These are phyloP conservation scores for Trididemnum clinides DNA, from an alignment of 23 tunicate genomes.

Conservation along the genomic window DNA sequence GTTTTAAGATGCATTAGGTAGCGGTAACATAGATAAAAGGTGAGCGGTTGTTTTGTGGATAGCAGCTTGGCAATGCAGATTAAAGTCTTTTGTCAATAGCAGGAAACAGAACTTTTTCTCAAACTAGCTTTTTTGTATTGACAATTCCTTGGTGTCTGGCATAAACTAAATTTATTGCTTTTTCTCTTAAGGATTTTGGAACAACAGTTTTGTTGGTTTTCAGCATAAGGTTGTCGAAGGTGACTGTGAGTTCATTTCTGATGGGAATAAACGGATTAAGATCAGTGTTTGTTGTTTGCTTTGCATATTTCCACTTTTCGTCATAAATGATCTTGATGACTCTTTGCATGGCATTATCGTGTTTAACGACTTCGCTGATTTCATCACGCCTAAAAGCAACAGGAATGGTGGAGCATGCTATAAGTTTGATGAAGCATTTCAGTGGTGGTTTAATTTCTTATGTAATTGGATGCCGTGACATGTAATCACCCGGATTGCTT, in stretches of 20 bases:
- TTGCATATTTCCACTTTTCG: background rate
- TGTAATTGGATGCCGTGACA: background rate
- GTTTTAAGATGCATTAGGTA: background rate
- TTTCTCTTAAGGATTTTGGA: background rate
- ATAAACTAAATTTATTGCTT: background rate
- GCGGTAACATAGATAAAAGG: background rate
- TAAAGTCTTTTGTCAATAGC: background rate
- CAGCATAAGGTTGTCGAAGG: background rate
- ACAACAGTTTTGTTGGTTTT: background rate
- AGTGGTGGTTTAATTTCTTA: background rate
- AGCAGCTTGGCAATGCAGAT: background rate
- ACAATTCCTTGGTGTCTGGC: background rate
- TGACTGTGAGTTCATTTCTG: background rate
- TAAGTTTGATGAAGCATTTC: background rate
- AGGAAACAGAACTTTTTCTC: background rate
- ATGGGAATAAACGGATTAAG: background rate
- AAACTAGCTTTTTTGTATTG: background rate
- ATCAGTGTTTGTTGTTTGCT: background rate
- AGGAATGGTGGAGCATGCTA: background rate
- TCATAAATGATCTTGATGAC: background rate
- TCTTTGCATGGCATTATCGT: background rate
- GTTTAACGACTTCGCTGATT: background rate
- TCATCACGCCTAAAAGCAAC: background rate
- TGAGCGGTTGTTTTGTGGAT: background rate
- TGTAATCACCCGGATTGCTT: background rate